These are phyloP conservation scores for Diaphora mendica DNA, from an alignment of 2,888 invertebrate genomes.

Conservation along the genomic window DNA sequence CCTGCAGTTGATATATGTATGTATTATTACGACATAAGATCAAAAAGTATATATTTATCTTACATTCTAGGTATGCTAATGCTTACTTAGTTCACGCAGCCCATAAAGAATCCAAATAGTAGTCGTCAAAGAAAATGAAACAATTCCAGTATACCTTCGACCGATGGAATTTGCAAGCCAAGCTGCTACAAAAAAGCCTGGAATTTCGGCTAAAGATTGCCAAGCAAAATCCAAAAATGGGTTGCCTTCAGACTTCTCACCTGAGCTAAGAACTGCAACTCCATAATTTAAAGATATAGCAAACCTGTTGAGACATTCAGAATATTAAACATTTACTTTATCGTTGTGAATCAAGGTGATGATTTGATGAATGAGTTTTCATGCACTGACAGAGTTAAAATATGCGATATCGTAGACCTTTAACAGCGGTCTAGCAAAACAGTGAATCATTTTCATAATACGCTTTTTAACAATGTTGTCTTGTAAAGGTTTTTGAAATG, in stretches of 20 bases:
- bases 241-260: conserved; percentile 86
- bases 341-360: not conserved
- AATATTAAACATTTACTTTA: not conserved
- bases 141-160: conserved; percentile 61
- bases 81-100: conserved; percentile 50
- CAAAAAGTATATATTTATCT: too few species aligned
- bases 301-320: conserved; percentile 66
- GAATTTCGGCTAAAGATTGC: conserved; percentile 88
- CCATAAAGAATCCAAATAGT: conserved; percentile 58
- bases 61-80: conserved; percentile 7
- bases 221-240: conserved; percentile 89
- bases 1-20: conserved; percentile 40
- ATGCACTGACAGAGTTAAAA: not conserved
- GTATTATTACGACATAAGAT: not conserved
- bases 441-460: not conserved
- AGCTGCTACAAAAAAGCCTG: conserved; percentile 87
- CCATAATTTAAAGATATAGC: conserved; percentile 82
- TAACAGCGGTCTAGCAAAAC: not conserved
- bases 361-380: not conserved
- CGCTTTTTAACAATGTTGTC: not conserved
- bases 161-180: conserved; percentile 72
- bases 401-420: not conserved
- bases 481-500: too few species aligned
- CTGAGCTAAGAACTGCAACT: conserved; percentile 79
- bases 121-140: conserved; percentile 54